phyloP scores from a whole-genome alignment of 92 coral and sea anemone genomes.

The Phenganax marumi region DNA sequence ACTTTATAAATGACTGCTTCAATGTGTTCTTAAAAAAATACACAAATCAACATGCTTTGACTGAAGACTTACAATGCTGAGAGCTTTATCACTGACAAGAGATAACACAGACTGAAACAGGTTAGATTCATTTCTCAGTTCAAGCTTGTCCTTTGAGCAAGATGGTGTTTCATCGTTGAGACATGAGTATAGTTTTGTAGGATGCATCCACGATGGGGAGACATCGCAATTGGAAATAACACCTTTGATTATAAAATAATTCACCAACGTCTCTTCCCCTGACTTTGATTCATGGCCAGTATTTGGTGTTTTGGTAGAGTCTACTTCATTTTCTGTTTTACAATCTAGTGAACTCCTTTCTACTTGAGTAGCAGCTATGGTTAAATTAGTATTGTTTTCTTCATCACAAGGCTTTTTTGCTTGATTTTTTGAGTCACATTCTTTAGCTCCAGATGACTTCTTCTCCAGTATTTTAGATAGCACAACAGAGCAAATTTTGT shows the following conservation, averaged over 20 bases:
- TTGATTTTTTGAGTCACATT: background rate
- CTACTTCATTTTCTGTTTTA: slow-evolving; percentile 22
- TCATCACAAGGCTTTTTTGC: background rate
- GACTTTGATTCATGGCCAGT: background rate
- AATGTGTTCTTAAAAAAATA: background rate
- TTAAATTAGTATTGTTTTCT: background rate
- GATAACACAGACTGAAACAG: slow-evolving; percentile 78
- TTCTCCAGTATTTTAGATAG: background rate
- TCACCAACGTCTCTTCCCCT: slow-evolving; percentile 17
- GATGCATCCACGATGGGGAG: slow-evolving; percentile 84
- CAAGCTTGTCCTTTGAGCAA: background rate
- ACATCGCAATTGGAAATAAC: slow-evolving; percentile 57
- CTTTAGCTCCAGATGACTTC: background rate
- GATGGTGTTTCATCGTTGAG: slow-evolving; percentile 51
- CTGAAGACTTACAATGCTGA: slow-evolving; percentile 67
- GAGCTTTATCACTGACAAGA: slow-evolving; percentile 60
- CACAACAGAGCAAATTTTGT: background rate
- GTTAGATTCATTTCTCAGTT: slow-evolving; percentile 49
- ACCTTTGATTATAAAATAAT: slow-evolving; percentile 64
- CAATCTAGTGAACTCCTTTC: no score
- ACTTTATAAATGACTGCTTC: background rate
- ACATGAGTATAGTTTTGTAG: slow-evolving; percentile 72
- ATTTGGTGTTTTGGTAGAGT: background rate
- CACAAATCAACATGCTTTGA: background rate
- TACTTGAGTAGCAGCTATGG: background rate